These are phyloP conservation scores for Sinocyclocheilus anophthalmus DNA, from an alignment of 2,113 vertebrate species.

Conservation along the genomic window DNA sequence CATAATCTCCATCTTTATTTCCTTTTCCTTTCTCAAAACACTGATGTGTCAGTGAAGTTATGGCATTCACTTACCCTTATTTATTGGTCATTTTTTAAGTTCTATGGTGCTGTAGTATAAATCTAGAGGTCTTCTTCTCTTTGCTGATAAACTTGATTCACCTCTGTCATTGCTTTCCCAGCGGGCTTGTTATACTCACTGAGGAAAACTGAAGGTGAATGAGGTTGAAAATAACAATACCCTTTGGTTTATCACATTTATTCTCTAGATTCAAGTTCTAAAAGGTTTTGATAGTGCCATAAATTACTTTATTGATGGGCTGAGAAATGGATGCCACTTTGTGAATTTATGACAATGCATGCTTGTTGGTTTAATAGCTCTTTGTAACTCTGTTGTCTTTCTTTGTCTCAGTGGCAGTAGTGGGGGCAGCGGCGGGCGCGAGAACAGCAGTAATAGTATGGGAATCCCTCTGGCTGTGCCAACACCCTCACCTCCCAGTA, in stretches of 20 bases:
- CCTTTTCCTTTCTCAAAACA: background rate
- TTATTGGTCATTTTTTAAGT: background rate
- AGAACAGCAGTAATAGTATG: conserved; percentile 91
- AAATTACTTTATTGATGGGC: background rate
- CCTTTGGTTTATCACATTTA: background rate
- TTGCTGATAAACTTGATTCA: conserved; percentile 1
- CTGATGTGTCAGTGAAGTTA: background rate
- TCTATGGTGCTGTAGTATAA: background rate
- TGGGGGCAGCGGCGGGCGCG: conserved; percentile 93
- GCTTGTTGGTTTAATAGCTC: background rate
- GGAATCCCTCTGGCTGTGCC: conserved; percentile 95
- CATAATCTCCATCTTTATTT: background rate
- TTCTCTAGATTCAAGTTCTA: background rate
- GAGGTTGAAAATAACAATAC: background rate
- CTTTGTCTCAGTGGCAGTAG: conserved; percentile 84
- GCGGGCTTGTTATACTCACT: background rate
- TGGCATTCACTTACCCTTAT: background rate
- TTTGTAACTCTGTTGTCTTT: background rate
- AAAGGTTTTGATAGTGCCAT: background rate
- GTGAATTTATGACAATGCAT: background rate
- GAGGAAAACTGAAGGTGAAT: background rate
- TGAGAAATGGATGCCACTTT: background rate
- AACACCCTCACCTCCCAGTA: conserved; percentile 92
- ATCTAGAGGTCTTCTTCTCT: background rate
- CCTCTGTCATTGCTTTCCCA: conserved; percentile 20